Conservation (phyloP, 2,797 vertebrate genomes). For the Cossypha dichroa region DNA sequence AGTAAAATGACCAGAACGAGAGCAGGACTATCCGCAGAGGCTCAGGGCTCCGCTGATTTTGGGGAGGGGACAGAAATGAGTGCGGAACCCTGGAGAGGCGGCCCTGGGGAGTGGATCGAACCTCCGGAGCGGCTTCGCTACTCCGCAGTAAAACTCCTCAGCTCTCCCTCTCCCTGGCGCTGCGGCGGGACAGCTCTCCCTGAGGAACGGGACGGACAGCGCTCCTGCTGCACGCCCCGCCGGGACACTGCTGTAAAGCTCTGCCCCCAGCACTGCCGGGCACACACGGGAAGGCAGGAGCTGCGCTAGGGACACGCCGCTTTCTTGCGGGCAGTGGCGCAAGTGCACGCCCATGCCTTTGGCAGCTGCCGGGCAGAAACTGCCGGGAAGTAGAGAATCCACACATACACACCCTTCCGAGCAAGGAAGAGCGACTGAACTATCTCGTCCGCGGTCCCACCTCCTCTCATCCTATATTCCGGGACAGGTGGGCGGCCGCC, state of each 20-base stretch:
- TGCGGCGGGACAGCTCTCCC: background rate
- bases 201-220: too few relatives aligned
- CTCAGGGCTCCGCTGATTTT: background rate
- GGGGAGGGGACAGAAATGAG: background rate
- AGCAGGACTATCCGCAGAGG: background rate
- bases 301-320: background rate
- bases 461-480: background rate
- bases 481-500: background rate
- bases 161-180: background rate
- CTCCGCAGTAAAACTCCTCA: background rate
- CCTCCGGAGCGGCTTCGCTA: background rate
- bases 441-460: accelerated
- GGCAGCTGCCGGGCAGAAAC: background rate
- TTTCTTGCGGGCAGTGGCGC: background rate
- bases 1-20: background rate
- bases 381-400: background rate
- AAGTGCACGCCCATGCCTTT: background rate
- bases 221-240: background rate
- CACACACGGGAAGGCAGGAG: background rate
- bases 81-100: background rate
- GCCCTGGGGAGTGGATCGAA: background rate
- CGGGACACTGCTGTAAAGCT: background rate
- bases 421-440: accelerated
- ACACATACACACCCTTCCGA: too few relatives aligned
- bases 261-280: accelerated